Conservation (phyloP, 2,797 vertebrate genomes). For the Falco rusticolus region DNA sequence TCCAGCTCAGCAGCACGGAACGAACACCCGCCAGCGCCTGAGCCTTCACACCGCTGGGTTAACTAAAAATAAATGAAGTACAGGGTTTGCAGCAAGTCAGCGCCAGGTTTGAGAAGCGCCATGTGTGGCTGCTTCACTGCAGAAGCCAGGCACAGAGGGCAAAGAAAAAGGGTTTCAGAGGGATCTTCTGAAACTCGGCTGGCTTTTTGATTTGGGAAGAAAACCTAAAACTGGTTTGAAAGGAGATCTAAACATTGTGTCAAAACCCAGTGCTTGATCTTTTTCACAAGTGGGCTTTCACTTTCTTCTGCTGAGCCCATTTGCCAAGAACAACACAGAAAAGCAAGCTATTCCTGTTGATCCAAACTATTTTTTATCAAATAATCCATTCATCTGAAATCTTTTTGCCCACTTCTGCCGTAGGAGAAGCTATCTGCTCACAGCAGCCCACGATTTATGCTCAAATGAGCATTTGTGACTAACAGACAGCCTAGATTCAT, state of each 20-base stretch:
- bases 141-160: not conserved
- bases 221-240: conserved; percentile 32
- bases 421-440: not conserved
- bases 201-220: conserved; percentile 36
- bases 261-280: conserved; percentile 28
- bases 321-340: conserved; percentile 46
- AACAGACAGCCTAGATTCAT: conserved; percentile 40
- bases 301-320: conserved; percentile 25
- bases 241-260: conserved; percentile 30
- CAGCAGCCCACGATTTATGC: conserved; percentile 18
- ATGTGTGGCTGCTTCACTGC: not conserved
- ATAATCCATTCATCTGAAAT: conserved; percentile 34
- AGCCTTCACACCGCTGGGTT: not conserved
- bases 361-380: conserved; percentile 39
- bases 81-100: not conserved
- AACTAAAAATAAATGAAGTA: conserved; percentile 23
- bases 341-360: not conserved
- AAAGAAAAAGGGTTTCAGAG: not conserved
- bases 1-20: not conserved
- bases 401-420: not conserved
- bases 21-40: fast-evolving
- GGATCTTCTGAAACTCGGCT: not conserved
- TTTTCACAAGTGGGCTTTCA: conserved; percentile 40
- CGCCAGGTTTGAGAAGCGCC: not conserved
- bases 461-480: conserved; percentile 35